A percentile compares a stretch with the other conserved stretches of the same genome.
Evolutionary conservation across 2,797 vertebrate genomes (phyloP).

Genomic region (Ctenochaetus hawaiiensis): DNA sequence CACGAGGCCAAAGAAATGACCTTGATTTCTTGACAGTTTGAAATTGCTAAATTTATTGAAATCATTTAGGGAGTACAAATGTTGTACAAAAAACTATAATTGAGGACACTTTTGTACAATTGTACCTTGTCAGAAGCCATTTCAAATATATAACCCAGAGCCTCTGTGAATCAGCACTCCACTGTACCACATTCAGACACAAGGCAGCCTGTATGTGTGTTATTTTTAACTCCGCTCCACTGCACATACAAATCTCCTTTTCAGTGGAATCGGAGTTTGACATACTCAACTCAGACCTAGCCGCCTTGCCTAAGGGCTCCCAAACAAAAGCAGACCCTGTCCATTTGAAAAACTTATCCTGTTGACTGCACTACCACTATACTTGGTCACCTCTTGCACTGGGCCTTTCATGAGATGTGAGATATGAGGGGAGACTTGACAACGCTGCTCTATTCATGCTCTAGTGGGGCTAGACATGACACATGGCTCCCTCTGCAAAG

Average conservation of each 20-base stretch:
- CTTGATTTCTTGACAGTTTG: no score
- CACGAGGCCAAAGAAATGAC: no score
- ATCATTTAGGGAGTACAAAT: no score
- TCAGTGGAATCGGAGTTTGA: slow-evolving; percentile 30
- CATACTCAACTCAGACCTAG: slow-evolving; percentile 33
- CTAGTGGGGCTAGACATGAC: not conserved
- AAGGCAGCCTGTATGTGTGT: not conserved
- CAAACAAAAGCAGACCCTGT: slow-evolving; percentile 36
- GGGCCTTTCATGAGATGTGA: slow-evolving; percentile 21
- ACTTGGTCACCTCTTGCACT: slow-evolving; percentile 40
- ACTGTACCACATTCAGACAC: not conserved
- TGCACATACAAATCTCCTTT: slow-evolving; percentile 16
- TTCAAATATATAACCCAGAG: not conserved
- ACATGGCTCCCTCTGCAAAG: not conserved
- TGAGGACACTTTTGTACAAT: not conserved
- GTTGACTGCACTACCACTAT: slow-evolving; percentile 34
- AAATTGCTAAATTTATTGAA: no score
- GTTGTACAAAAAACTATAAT: not conserved
- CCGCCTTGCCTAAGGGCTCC: slow-evolving; percentile 44
- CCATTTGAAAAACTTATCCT: slow-evolving; percentile 41
- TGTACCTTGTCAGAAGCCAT: not conserved
- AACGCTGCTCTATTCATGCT: slow-evolving; percentile 29
- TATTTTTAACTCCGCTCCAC: slow-evolving; percentile 11
- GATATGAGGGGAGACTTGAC: slow-evolving; percentile 41
- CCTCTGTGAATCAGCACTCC: not conserved